These are phyloP conservation scores for Lasioglossum oenotherae DNA, from an alignment of 2,888 invertebrate genomes.

Conservation along the genomic window DNA sequence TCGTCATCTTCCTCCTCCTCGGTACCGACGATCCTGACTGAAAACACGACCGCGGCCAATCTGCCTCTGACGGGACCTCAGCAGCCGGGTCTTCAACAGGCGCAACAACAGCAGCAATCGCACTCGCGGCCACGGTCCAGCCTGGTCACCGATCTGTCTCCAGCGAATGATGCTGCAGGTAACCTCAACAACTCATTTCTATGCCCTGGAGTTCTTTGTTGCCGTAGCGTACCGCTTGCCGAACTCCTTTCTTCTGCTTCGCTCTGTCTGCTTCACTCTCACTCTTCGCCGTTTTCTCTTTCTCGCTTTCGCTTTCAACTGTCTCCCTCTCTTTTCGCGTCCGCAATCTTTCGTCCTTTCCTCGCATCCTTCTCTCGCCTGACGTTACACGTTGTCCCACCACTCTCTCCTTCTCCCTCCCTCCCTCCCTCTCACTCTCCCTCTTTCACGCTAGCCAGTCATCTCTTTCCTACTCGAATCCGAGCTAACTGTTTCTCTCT, in stretches of 20 bases:
- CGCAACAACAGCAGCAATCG: conserved; percentile 61
- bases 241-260: conserved; percentile 57
- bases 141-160: conserved; percentile 68
- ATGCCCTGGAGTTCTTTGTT: conserved; percentile 60
- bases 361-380: conserved; percentile 18
- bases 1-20: conserved; percentile 69
- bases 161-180: conserved; percentile 76
- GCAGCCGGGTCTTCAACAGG: conserved; percentile 60
- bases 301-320: conserved; percentile 58
- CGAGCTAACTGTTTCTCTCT: not conserved
- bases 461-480: not conserved
- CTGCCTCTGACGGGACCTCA: conserved; percentile 65
- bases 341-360: conserved; percentile 32
- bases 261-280: conserved; percentile 43
- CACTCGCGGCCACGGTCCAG: conserved; percentile 67
- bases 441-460: not conserved
- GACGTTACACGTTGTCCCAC: not conserved
- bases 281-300: conserved; percentile 52
- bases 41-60: conserved; percentile 60
- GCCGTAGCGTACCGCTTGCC: conserved; percentile 73
- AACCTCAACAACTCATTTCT: conserved; percentile 69
- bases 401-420: not conserved
- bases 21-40: conserved; percentile 65
- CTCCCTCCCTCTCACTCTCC: not conserved
- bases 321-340: conserved; percentile 46